These are phyloP conservation scores for Sinocyclocheilus grahami DNA, from an alignment of 2,113 vertebrate species.

Conservation along the genomic window DNA sequence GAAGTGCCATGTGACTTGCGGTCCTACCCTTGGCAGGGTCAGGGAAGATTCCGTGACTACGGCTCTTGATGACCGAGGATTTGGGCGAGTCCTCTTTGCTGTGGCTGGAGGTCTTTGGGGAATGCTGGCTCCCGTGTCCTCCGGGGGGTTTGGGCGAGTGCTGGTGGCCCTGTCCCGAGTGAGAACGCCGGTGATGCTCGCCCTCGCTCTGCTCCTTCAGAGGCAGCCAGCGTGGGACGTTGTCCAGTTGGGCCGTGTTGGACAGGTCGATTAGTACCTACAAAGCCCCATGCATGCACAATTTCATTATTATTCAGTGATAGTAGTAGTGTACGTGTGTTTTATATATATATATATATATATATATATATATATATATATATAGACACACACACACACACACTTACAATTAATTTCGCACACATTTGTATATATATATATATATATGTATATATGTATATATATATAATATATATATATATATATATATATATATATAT, in stretches of 20 bases:
- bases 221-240: constrained; percentile 88
- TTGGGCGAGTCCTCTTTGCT: constrained; percentile 88
- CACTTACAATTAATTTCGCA: too few relatives aligned
- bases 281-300: constrained; percentile 23
- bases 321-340: not conserved
- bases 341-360: not conserved
- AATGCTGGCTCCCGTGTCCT: constrained; percentile 79
- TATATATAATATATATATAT: too few relatives aligned
- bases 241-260: constrained; percentile 88
- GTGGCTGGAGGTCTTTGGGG: constrained; percentile 82
- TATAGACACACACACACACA: too few relatives aligned
- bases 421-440: too few relatives aligned
- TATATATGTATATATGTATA: too few relatives aligned
- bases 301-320: not conserved
- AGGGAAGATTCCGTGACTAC: constrained; percentile 96
- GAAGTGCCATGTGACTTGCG: constrained; percentile 18
- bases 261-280: constrained; percentile 95
- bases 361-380: too few relatives aligned
- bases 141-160: constrained; percentile 87
- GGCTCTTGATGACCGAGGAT: constrained; percentile 96
- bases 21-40: constrained; percentile 95
- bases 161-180: constrained; percentile 85
- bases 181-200: constrained; percentile 87
- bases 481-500: too few relatives aligned
- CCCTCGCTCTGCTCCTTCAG: constrained; percentile 95